Evolutionary conservation across 2,888 invertebrate species (phyloP).

Genomic region (Apamea sordens): DNA sequence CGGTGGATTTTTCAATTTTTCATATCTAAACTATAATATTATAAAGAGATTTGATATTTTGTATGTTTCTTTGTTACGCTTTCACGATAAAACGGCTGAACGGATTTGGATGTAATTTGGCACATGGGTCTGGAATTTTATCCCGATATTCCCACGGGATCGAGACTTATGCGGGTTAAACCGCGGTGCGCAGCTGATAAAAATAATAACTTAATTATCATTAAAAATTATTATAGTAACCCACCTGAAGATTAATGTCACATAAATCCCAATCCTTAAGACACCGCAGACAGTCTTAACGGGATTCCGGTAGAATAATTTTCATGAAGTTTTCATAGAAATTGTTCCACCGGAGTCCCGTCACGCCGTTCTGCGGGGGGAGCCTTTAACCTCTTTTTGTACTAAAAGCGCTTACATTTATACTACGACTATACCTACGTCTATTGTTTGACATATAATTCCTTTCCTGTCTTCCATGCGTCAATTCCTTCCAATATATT

Average conservation of each 20-base stretch:
- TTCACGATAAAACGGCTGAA: neutral
- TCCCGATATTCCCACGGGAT: neutral
- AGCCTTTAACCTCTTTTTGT: constrained; percentile 10
- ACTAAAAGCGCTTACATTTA: constrained; percentile 32
- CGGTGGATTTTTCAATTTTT: constrained; percentile 1
- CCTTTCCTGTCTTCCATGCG: constrained; percentile 87
- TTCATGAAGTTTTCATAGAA: neutral
- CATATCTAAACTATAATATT: neutral
- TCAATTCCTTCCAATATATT: constrained; percentile 88
- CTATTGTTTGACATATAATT: constrained; percentile 70
- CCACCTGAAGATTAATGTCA: constrained; percentile 11
- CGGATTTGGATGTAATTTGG: neutral
- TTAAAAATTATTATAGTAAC: neutral
- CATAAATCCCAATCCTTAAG: neutral
- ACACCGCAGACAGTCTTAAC: neutral
- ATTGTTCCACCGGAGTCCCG: neutral
- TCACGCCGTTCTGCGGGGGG: neutral
- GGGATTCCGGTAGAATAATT: neutral
- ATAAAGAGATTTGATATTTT: neutral
- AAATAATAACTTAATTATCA: neutral
- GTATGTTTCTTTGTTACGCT: neutral
- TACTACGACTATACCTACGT: constrained; percentile 46
- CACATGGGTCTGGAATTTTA: neutral
- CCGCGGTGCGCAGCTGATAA: neutral
- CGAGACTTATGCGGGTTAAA: neutral